These are phyloP conservation scores for Sitta carolinensis DNA, from an alignment of 2,797 vertebrate genomes.

Conservation along the genomic window DNA sequence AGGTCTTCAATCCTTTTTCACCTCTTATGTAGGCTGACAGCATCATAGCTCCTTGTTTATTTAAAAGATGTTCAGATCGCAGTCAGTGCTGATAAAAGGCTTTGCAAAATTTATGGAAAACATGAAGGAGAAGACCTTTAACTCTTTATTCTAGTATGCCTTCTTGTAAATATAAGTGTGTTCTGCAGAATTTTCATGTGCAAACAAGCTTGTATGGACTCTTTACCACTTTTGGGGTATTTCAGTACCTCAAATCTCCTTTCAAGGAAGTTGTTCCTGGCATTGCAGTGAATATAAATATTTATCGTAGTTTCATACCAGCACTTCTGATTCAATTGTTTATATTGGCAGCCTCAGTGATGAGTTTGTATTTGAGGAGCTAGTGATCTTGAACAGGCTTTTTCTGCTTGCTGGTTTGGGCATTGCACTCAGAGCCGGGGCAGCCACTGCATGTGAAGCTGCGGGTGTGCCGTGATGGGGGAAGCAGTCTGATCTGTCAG, in stretches of 20 bases:
- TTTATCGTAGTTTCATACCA: background rate
- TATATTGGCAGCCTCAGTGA: background rate
- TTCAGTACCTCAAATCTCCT: background rate
- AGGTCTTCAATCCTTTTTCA: background rate
- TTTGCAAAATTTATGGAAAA: background rate
- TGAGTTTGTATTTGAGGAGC: background rate
- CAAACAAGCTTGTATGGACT: background rate
- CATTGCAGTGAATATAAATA: background rate
- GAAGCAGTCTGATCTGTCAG: too few relatives aligned
- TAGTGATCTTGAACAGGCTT: background rate
- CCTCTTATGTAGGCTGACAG: background rate
- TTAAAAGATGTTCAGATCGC: background rate
- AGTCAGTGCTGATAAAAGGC: background rate
- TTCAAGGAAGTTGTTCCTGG: background rate
- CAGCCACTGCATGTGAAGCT: fast-evolving
- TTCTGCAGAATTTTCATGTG: background rate
- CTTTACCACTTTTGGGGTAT: background rate
- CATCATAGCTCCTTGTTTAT: background rate
- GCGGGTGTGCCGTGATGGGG: background rate
- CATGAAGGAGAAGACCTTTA: background rate
- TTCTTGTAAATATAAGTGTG: background rate
- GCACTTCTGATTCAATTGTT: constrained; percentile 1
- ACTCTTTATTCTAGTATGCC: background rate
- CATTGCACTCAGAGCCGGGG: fast-evolving
- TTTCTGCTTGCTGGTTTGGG: background rate